Evolutionary conservation across 2,113 vertebrate genomes (phyloP).

Genomic region (Aegithalos caudatus): DNA sequence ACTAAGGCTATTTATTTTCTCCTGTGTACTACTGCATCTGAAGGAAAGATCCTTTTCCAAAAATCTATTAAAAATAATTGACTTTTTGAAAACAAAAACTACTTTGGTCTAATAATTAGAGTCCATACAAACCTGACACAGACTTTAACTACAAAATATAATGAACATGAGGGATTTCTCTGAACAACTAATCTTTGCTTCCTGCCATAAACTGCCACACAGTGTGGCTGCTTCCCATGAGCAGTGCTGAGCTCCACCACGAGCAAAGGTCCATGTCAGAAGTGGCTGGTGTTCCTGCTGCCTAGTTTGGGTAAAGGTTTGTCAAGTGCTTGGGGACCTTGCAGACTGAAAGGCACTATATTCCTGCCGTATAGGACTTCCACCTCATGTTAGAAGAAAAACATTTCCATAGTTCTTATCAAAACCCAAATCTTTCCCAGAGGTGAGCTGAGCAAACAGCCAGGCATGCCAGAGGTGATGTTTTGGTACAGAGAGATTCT

Average conservation of each 20-base stretch:
- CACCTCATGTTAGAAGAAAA: slow-evolving; percentile 39
- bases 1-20: neutral
- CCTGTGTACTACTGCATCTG: neutral
- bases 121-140: neutral
- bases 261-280: neutral
- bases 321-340: neutral
- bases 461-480: slow-evolving; percentile 2
- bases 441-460: slow-evolving; percentile 58
- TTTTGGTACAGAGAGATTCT: neutral
- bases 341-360: neutral
- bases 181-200: neutral
- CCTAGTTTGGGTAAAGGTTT: neutral
- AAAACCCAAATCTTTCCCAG: slow-evolving; percentile 56
- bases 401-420: slow-evolving; percentile 46
- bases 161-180: neutral
- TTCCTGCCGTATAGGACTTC: slow-evolving; percentile 16
- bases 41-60: neutral
- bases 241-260: neutral
- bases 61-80: neutral
- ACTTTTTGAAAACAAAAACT: neutral
- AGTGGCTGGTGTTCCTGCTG: neutral
- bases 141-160: neutral
- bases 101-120: neutral
- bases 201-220: neutral
- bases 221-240: neutral